phyloP scores from a whole-genome alignment of 2,888 invertebrate genomes.

The Creontiades dilutus region DNA sequence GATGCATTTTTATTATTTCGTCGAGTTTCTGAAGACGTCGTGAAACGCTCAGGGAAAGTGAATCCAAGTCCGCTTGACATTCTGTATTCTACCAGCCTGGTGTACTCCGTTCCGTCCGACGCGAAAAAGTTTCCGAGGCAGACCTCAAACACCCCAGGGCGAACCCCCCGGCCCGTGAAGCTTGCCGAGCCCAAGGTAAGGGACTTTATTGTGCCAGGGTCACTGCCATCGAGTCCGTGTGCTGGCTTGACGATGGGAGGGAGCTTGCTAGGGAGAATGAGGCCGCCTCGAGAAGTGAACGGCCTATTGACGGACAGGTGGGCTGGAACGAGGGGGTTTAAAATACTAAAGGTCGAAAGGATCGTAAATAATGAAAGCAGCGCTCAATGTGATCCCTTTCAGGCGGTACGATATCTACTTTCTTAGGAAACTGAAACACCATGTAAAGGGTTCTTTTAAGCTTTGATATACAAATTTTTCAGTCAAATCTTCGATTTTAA shows the following conservation, averaged over 20 bases:
- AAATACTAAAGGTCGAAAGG: neutral
- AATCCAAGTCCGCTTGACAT: too few species aligned
- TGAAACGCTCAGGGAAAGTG: too few species aligned
- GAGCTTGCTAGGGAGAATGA: neutral
- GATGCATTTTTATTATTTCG: too few species aligned
- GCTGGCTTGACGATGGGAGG: neutral
- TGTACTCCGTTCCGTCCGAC: neutral
- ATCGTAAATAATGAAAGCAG: neutral
- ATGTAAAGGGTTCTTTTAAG: too few species aligned
- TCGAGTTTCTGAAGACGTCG: too few species aligned
- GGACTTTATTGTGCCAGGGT: conserved; percentile 42
- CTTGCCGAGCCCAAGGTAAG: neutral
- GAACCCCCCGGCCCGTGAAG: neutral
- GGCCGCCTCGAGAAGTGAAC: conserved; percentile 28
- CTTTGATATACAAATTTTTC: too few species aligned
- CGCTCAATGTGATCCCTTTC: too few species aligned
- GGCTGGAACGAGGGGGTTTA: neutral
- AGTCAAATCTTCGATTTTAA: too few species aligned
- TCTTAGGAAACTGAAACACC: too few species aligned
- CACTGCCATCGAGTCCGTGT: conserved; percentile 11
- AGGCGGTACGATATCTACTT: too few species aligned
- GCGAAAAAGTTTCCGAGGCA: neutral
- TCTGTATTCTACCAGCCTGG: too few species aligned
- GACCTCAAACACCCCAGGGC: neutral
- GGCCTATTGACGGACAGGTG: conserved; percentile 34